Percentiles rank a stretch among this genome's conserved stretches.
Conservation (phyloP, 2,113 vertebrate genomes). For the Brienomyrus longianalis region DNA sequence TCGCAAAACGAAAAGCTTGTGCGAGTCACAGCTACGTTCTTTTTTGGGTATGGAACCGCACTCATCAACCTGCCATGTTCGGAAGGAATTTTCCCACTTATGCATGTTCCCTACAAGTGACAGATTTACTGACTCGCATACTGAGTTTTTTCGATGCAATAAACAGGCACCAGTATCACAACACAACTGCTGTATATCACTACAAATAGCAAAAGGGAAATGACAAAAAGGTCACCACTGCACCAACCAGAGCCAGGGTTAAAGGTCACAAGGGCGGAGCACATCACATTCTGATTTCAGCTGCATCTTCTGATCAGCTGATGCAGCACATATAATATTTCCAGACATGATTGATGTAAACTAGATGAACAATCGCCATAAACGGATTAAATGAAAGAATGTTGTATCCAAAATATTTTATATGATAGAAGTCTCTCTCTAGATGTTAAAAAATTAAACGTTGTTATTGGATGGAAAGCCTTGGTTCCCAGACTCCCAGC, state of each 20-base stretch:
- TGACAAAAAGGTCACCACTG: slow-evolving; percentile 8
- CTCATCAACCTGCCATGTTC: not conserved
- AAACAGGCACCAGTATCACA: slow-evolving; percentile 12
- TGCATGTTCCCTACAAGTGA: not conserved
- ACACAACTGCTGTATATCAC: not conserved
- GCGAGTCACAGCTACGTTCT: not conserved
- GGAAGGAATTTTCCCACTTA: not conserved
- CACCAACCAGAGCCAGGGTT: not conserved
- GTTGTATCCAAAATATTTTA: not conserved
- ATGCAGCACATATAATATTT: not conserved
- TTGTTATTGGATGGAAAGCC: not conserved
- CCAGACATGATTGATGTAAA: not conserved
- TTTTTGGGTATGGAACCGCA: not conserved
- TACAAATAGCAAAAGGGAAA: slow-evolving; percentile 18
- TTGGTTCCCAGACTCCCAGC: not conserved
- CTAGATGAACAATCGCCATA: not conserved
- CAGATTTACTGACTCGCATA: slow-evolving; percentile 22
- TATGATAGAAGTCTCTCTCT: not conserved
- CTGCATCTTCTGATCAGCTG: too few species aligned
- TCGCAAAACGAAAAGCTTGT: not conserved
- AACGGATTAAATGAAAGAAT: not conserved
- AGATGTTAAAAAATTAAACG: not conserved
- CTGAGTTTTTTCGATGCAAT: slow-evolving; percentile 30
- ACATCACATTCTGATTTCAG: not conserved
- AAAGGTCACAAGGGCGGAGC: not conserved